Percentiles rank a stretch among this genome's conserved stretches.
phyloP scores from a whole-genome alignment of 92 coral and sea anemone species.

The Umimayanthus kanabou region DNA sequence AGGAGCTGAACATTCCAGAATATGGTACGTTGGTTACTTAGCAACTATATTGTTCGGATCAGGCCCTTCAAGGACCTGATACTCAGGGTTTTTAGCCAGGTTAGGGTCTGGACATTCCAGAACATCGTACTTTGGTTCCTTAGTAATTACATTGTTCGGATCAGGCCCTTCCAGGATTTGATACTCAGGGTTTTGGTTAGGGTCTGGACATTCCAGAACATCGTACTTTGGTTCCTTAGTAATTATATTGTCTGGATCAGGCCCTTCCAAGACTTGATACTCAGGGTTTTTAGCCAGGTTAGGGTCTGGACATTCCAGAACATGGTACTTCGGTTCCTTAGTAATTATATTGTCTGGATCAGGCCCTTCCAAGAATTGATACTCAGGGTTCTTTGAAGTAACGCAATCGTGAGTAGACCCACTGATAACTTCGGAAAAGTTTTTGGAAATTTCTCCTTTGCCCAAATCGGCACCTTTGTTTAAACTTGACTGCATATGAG shows the following conservation, averaged over 20 bases:
- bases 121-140: constrained; percentile 8
- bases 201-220: constrained; percentile 10
- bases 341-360: neutral
- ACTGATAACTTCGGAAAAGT: neutral
- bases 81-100: neutral
- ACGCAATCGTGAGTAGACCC: neutral
- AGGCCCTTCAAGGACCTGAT: constrained; percentile 28
- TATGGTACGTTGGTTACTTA: constrained; percentile 7
- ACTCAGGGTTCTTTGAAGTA: neutral
- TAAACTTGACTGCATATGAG: neutral
- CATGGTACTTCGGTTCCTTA: constrained; percentile 17
- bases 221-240: constrained; percentile 2
- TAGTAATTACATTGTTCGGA: neutral
- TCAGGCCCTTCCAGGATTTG: constrained; percentile 27
- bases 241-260: constrained; percentile 3
- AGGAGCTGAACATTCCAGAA: constrained; percentile 5
- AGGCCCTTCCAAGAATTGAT: constrained; percentile 30
- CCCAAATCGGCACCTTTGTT: neutral
- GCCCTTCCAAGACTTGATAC: constrained; percentile 26
- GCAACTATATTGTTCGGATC: neutral
- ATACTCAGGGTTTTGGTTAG: neutral
- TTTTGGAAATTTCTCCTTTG: neutral
- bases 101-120: constrained; percentile 7
- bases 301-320: neutral
- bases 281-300: neutral